Evolutionary conservation across 2,888 invertebrate species (phyloP).

Genomic region (Agrochola circellaris): DNA sequence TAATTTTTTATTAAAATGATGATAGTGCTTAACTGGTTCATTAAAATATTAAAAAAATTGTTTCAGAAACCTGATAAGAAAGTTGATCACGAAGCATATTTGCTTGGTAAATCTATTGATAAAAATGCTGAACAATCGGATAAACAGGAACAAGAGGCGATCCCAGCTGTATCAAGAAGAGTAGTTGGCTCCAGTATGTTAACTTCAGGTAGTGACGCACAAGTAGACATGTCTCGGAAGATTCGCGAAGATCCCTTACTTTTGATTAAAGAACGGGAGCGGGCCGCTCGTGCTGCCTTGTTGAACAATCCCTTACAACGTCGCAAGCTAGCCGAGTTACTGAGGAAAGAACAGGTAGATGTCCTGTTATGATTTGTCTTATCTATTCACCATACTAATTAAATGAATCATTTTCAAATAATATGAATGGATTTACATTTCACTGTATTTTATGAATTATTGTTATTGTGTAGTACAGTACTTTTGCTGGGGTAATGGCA

Average conservation of each 20-base stretch:
- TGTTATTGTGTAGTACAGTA: not conserved
- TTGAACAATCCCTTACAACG: conserved; percentile 98
- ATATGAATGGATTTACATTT: not conserved
- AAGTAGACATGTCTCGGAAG: conserved; percentile 97
- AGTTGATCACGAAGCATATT: conserved; percentile 96
- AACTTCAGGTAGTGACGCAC: conserved; percentile 89
- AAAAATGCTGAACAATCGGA: conserved; percentile 92
- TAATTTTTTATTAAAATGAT: no score
- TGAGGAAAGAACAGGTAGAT: conserved; percentile 90
- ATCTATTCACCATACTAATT: not conserved
- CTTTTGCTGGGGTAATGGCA: not conserved
- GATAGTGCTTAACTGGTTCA: not conserved
- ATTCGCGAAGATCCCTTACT: conserved; percentile 98
- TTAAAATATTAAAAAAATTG: not conserved
- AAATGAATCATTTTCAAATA: not conserved
- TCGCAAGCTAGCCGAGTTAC: conserved; percentile 95
- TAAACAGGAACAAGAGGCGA: conserved; percentile 93
- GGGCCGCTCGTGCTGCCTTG: conserved; percentile 95
- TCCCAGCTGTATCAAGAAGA: conserved; percentile 91
- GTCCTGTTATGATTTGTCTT: not conserved
- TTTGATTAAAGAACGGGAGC: conserved; percentile 96
- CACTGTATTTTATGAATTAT: not conserved
- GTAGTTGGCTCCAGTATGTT: conserved; percentile 87
- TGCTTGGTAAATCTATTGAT: conserved; percentile 95
- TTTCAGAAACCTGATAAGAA: conserved; percentile 90